These are phyloP conservation scores for mouse (Mus musculus) DNA, from an alignment of 2,113 vertebrate genomes.

Conservation along the genomic window GRCm39 chr8:42559501-42560000, in stretches of 20 bases:
- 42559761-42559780: background rate
- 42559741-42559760: background rate
- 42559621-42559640: background rate
- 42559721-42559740: background rate
- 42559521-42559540: background rate
- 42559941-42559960: slow-evolving; percentile 9
- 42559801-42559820: background rate
- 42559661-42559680: background rate
- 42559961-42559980: background rate
- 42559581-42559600: background rate
- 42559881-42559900: slow-evolving; percentile 66
- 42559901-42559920: slow-evolving; percentile 59
- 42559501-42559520: background rate
- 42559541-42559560: background rate
- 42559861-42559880: slow-evolving; percentile 9
- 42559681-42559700: background rate
- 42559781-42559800: background rate
- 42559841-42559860: slow-evolving; percentile 16
- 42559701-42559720: background rate
- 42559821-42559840: slow-evolving; percentile 13
- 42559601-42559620: background rate
- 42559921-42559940: slow-evolving; percentile 23
- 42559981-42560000: slow-evolving; percentile 30
- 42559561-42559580: background rate
- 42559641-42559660: background rate